These are phyloP conservation scores for Hermodice carunculata DNA, from an alignment of 2,888 invertebrate genomes.

Conservation along the genomic window DNA sequence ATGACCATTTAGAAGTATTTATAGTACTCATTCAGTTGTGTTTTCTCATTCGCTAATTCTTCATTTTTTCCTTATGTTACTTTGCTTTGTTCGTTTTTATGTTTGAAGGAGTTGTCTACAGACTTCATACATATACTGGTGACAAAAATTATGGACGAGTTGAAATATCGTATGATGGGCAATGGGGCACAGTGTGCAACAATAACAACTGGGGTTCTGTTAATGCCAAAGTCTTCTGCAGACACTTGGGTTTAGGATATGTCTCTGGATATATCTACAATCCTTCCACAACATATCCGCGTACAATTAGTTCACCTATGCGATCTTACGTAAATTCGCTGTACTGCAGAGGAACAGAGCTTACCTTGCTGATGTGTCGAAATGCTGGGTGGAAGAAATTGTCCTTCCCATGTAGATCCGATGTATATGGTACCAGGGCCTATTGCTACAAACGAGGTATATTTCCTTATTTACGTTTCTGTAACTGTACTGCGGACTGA, in stretches of 20 bases:
- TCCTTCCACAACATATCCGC: neutral
- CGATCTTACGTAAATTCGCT: constrained; percentile 1
- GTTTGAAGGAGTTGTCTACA: no score
- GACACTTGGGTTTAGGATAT: constrained; percentile 44
- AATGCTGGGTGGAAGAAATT: constrained; percentile 19
- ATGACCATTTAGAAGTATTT: no score
- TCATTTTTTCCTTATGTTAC: no score
- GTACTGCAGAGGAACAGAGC: constrained; percentile 15
- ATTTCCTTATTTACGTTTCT: neutral
- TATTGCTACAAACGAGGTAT: constrained; percentile 14
- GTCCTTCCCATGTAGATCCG: constrained; percentile 7
- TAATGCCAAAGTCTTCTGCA: constrained; percentile 48
- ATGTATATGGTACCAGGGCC: neutral
- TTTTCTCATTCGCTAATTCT: no score
- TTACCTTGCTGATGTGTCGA: constrained; percentile 4
- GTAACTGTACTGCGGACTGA: no score
- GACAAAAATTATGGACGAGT: no score
- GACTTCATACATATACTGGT: no score
- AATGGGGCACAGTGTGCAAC: constrained; percentile 50
- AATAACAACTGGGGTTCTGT: constrained; percentile 45
- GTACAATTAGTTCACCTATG: neutral
- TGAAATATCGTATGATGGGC: no score
- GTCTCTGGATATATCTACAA: constrained; percentile 30
- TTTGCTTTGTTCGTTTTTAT: no score
- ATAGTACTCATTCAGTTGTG: no score